These are phyloP conservation scores for Tetheella fluctuosa DNA, from an alignment of 2,888 invertebrate genomes.

Conservation along the genomic window DNA sequence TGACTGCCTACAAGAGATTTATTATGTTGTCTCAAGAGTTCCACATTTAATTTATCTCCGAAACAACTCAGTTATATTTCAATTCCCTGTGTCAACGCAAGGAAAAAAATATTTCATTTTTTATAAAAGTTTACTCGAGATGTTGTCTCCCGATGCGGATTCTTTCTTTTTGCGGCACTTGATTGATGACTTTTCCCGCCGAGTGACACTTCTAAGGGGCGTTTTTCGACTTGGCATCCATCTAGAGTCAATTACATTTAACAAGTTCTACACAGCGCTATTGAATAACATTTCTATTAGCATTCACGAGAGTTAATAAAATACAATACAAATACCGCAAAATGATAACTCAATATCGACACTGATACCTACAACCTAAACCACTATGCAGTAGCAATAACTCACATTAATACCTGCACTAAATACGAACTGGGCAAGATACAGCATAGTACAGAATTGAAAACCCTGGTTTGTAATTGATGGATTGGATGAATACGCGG, in stretches of 20 bases:
- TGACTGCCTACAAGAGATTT: neutral
- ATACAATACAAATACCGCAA: neutral
- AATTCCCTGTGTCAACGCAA: conserved; percentile 56
- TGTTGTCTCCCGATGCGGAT: conserved; percentile 60
- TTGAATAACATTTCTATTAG: conserved; percentile 12
- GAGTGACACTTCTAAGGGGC: conserved; percentile 58
- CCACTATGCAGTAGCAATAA: neutral
- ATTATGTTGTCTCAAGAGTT: conserved; percentile 24
- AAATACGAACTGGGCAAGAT: neutral
- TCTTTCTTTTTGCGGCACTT: conserved; percentile 64
- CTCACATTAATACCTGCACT: neutral
- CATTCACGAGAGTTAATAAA: neutral
- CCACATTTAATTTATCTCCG: conserved; percentile 37
- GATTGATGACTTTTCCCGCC: conserved; percentile 75
- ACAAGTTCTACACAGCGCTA: conserved; percentile 31
- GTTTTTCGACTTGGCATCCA: conserved; percentile 53
- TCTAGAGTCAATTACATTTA: conserved; percentile 61
- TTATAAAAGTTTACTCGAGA: conserved; percentile 57
- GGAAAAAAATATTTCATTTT: conserved; percentile 54
- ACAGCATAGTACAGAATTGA: no score
- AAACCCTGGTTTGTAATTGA: no score
- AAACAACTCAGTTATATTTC: conserved; percentile 52
- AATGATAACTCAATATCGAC: conserved; percentile 18
- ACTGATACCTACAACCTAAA: conserved; percentile 15
- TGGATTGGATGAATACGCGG: neutral